Base-by-base conservation (phyloP, 1,140 invertebrate species). In the Charaxes varanes region DNA sequence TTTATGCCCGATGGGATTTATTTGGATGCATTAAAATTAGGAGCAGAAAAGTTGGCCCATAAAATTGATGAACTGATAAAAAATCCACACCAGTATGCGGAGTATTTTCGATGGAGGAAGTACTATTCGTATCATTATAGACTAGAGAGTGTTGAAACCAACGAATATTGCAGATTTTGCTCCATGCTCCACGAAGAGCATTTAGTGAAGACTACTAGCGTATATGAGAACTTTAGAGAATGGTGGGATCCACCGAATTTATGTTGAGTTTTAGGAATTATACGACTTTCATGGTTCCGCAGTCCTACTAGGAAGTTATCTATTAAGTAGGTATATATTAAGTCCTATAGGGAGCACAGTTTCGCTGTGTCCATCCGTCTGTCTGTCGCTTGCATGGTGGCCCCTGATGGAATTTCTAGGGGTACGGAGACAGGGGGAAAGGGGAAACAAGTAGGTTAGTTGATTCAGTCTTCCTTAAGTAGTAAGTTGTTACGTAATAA, bases 1-100 rank as follows among this genome's bases (percentile, higher is more conserved):
- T 81, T 81, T 28, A 71, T 81, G 68, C 77, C 77, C 12, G 54
- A 73, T 24, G 66, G 68, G 12, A 71, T 69, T 7, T 81, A 81
- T 33, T 43, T 81, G 12, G 69, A 81, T 24, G 77, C 68, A 16
- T 55, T 54, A 38, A 47, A 65, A 21, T 30, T 76, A 2, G 70
- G 68, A 4, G 17, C 34, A 2, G 22, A 55, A 15, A 59, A 58
- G 26, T 38, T 81, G 10, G 74, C 64, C 1, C 36, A 35, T 0
- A 59, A 59, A 35, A 79, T 81, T 62, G 33, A 61, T 23, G 38
- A 64, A 10, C 31, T 77, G 5, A 77, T 81, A 7, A 41, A 55
- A 13, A 50, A 68, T 36, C 58, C 57, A 2, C 49, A 59, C 1
- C n/a, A 53, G 3, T 81, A 81, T 19, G 41, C 52, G 1, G 50